These are phyloP conservation scores for Numida meleagris DNA, from an alignment of 2,113 vertebrate species.

Conservation along the genomic window DNA sequence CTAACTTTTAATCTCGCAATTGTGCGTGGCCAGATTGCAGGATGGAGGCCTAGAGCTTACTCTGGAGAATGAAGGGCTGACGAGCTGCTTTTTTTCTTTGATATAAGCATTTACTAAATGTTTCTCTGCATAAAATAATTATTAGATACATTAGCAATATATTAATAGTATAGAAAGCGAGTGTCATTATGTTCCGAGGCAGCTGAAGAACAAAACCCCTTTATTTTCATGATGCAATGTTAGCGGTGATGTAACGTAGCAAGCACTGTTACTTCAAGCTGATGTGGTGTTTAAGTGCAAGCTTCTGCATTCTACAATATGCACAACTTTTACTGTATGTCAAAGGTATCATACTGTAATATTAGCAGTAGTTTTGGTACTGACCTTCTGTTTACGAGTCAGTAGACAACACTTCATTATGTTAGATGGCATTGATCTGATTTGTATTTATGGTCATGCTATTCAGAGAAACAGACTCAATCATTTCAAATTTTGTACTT, in stretches of 20 bases:
- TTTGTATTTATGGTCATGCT: no score
- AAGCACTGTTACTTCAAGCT: background rate
- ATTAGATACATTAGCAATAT: background rate
- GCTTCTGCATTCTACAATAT: background rate
- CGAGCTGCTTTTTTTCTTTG: background rate
- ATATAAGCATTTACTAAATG: background rate
- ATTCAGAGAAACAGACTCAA: background rate
- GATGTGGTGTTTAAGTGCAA: background rate
- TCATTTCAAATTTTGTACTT: background rate
- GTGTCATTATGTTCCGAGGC: background rate
- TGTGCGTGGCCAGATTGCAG: background rate
- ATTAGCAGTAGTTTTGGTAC: background rate
- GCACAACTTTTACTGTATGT: background rate
- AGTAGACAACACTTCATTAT: background rate
- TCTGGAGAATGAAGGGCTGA: background rate
- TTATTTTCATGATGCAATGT: background rate
- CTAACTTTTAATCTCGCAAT: background rate
- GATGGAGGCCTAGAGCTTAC: background rate
- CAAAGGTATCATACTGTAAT: accelerated
- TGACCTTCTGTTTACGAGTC: background rate
- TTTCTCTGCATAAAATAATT: background rate
- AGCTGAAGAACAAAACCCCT: background rate
- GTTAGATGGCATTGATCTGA: background rate
- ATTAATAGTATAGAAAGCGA: background rate
- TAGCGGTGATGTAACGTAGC: background rate